Conservation (phyloP, 2,888 invertebrate genomes). For the Lochmaea crataegi region DNA sequence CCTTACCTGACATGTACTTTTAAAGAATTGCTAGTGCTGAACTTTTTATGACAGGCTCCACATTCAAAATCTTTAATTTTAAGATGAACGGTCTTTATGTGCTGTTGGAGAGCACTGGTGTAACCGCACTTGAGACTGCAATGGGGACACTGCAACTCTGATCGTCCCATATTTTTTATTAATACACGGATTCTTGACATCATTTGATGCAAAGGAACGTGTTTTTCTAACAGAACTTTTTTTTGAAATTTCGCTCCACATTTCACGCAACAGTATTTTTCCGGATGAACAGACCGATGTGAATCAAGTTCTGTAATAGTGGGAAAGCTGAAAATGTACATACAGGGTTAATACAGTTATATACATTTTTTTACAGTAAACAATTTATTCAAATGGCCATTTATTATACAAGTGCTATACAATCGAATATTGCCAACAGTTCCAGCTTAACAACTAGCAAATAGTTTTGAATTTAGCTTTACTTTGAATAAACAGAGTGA, state of each 20-base stretch:
- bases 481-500: no score
- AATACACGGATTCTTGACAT: background rate
- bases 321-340: conserved; percentile 24
- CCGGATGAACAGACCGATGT: conserved; percentile 19
- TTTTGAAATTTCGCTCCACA: conserved; percentile 22
- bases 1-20: conserved; percentile 24
- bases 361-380: no score
- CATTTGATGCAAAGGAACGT: conserved; percentile 20
- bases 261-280: conserved; percentile 22
- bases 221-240: conserved; percentile 13
- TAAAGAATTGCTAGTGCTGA: conserved; percentile 16
- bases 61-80: conserved; percentile 23
- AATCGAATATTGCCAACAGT: no score
- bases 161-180: background rate
- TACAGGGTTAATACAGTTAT: no score
- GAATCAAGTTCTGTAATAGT: conserved; percentile 14
- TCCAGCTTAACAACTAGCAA: no score
- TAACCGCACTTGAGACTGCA: conserved; percentile 2
- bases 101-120: conserved; percentile 2
- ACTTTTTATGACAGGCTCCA: conserved; percentile 20
- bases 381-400: no score
- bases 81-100: conserved; percentile 25
- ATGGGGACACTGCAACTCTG: background rate
- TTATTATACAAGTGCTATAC: no score
- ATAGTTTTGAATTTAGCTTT: no score